These are phyloP conservation scores for Eubucco bourcierii DNA, from an alignment of 2,113 vertebrate species.

Conservation along the genomic window DNA sequence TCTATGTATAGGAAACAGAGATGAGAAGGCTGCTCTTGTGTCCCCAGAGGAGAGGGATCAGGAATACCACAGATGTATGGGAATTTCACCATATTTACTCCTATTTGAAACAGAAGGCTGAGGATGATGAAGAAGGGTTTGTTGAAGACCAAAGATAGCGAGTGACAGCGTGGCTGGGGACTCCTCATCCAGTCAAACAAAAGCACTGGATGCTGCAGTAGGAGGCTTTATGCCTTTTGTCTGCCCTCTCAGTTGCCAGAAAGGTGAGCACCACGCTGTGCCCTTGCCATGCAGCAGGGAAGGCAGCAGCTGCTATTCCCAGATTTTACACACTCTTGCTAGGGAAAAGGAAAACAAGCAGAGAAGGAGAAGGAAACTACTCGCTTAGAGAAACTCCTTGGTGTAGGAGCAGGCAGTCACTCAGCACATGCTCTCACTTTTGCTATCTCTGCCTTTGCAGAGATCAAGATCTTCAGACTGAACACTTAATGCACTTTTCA, in stretches of 20 bases:
- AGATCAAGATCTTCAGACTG: neutral
- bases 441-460: neutral
- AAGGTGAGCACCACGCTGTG: neutral
- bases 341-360: neutral
- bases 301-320: neutral
- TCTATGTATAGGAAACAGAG: neutral
- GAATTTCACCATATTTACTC: neutral
- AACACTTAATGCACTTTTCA: neutral
- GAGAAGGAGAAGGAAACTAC: neutral
- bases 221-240: neutral
- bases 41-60: neutral
- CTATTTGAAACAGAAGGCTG: neutral
- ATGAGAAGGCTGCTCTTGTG: neutral
- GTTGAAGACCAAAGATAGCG: neutral
- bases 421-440: neutral
- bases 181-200: neutral
- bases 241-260: neutral
- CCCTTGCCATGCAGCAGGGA: neutral
- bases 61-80: neutral
- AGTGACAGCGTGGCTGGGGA: neutral
- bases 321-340: neutral
- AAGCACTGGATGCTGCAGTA: neutral
- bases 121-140: neutral
- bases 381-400: neutral
- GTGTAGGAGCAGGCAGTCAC: neutral